phyloP scores from a whole-genome alignment of 2,797 vertebrate species.

The Sphaeramia orbicularis region DNA sequence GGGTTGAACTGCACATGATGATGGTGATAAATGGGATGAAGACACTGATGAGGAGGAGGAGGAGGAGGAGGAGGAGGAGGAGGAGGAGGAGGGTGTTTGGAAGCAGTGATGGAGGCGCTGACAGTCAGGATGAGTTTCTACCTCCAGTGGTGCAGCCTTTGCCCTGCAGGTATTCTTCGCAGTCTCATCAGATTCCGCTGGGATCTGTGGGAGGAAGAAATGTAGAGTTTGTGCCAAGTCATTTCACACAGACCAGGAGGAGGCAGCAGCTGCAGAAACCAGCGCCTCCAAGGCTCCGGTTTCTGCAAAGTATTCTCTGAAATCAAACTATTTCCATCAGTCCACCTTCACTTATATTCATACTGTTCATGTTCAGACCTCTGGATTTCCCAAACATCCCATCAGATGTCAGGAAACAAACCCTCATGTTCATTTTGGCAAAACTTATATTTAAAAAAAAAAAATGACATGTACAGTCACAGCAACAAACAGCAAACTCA shows the following conservation, averaged over 20 bases:
- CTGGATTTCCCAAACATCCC: too few relatives aligned
- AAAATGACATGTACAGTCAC: too few relatives aligned
- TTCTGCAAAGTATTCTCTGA: too few relatives aligned
- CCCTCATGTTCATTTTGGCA: too few relatives aligned
- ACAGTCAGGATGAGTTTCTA: conserved; percentile 59
- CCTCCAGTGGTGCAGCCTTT: conserved; percentile 75
- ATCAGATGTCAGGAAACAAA: too few relatives aligned
- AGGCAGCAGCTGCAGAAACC: conserved; percentile 3
- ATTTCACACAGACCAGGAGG: conserved; percentile 20
- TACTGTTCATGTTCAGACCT: too few relatives aligned
- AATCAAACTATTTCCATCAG: too few relatives aligned
- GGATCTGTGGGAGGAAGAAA: conserved; percentile 80
- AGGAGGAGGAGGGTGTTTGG: conserved; percentile 7
- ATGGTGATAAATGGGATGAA: conserved; percentile 27
- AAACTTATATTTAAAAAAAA: too few relatives aligned
- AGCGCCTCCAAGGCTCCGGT: too few relatives aligned
- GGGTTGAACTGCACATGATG: not conserved
- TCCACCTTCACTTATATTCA: too few relatives aligned
- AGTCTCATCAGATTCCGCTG: conserved; percentile 80
- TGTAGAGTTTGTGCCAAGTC: conserved; percentile 53
- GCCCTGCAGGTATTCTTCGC: conserved; percentile 82
- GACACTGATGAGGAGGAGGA: conserved; percentile 34
- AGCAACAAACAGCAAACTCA: too few relatives aligned
- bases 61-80: too few relatives aligned
- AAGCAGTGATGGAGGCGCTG: conserved; percentile 32